Evolutionary conservation across 2,113 vertebrate genomes (phyloP).

Genomic region (Cisticola juncidis): DNA sequence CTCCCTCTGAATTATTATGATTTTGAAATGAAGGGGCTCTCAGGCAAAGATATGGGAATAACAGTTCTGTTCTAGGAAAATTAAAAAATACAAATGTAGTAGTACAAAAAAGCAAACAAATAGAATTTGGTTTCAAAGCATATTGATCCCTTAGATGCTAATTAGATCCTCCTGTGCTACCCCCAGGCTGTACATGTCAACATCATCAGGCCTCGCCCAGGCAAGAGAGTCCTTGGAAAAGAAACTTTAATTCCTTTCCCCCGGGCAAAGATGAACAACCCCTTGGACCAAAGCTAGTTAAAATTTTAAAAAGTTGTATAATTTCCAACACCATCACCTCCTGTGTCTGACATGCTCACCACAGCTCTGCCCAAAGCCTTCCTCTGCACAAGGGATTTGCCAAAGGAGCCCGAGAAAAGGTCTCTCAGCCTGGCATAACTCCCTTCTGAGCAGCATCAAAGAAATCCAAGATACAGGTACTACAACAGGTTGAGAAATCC

Average conservation of each 20-base stretch:
- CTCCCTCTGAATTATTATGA: no score
- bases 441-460: neutral
- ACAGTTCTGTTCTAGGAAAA: no score
- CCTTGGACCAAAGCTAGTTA: neutral
- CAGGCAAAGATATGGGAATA: no score
- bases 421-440: neutral
- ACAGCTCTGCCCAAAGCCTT: neutral
- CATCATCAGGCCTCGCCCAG: fast-evolving
- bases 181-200: neutral
- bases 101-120: no score
- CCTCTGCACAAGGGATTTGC: neutral
- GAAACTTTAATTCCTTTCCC: neutral
- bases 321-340: neutral
- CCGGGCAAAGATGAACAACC: fast-evolving
- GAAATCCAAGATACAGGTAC: neutral
- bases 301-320: neutral
- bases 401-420: neutral
- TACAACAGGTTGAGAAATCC: neutral
- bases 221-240: neutral
- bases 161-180: neutral
- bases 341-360: fast-evolving
- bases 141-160: neutral
- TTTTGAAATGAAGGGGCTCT: no score
- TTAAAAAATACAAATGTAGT: no score
- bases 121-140: no score